Percentiles rank a stretch among this genome's conserved stretches.
Conservation (phyloP, 2,888 invertebrate genomes). For the Apoda limacodes region DNA sequence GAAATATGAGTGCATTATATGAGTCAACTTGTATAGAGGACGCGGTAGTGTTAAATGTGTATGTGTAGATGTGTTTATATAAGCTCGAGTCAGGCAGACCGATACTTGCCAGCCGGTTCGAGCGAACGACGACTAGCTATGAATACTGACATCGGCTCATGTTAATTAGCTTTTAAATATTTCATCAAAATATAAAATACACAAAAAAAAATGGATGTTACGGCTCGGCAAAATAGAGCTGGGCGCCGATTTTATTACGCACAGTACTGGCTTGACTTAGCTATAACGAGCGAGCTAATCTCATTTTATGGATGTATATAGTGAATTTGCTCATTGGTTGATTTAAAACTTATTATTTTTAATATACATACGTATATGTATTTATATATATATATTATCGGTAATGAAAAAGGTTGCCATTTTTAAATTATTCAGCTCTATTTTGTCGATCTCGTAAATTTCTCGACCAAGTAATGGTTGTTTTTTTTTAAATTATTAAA, state of each 20-base stretch:
- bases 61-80: conserved; percentile 61
- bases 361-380: no score
- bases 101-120: conserved; percentile 56
- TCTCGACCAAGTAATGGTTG: conserved; percentile 69
- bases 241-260: no score
- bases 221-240: not conserved
- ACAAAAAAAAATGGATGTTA: conserved; percentile 66
- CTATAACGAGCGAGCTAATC: no score
- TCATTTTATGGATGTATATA: no score
- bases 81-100: conserved; percentile 54
- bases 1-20: conserved; percentile 64
- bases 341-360: no score
- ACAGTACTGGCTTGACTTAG: no score
- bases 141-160: conserved; percentile 71
- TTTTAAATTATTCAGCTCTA: no score
- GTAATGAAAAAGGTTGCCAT: no score
- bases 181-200: conserved; percentile 71
- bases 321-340: no score
- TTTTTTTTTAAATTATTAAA: conserved; percentile 71
- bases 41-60: conserved; percentile 61
- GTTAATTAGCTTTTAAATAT: conserved; percentile 70
- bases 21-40: conserved; percentile 59
- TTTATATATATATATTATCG: no score
- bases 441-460: conserved; percentile 36
- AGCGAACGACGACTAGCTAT: conserved; percentile 69